Base-by-base conservation (phyloP, 2,797 vertebrate genomes). In the Parauchenoglanis ngamensis region DNA sequence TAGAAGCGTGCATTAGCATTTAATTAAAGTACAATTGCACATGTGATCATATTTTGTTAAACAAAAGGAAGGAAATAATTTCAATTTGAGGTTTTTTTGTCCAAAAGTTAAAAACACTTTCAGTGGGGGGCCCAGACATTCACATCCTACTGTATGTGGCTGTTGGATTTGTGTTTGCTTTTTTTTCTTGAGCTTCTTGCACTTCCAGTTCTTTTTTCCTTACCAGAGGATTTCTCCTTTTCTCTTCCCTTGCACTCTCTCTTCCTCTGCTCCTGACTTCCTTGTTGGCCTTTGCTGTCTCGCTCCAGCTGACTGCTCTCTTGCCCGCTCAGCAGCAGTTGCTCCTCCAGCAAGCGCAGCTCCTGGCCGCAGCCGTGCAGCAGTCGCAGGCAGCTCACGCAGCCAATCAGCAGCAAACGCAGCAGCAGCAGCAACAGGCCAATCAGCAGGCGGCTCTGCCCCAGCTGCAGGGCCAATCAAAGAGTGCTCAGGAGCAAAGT, bases 261-360 rank as follows among this genome's bases (percentile, higher is more conserved):
- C 23, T 88, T 73, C 79, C 83, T 49, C n/a, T 15, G n/a, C 52
- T 68, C 78, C 63, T 12, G 61, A 52, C 46, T 76, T 67, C 40
- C 44, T 83, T 52, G n/a, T 67, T 83, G 25, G 76, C 61, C 31
- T 57, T 76, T 35, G 44, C 81, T 76, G 35, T 84, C 67, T 75
- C 83, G 44, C 59, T 46, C 65, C 35, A 72, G 65, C 83, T 82
- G 40, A 88, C 87, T 65, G 97, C 97, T 57, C 96, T 98, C 92
- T 95, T 98, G 94, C 97, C 97, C 0, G 96, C 97, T 0, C 97
- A 97, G 95, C 97, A 98, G 94, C 97, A 98, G 94, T 87, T 98
- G 89, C 94, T 98, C 87, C 94, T 98, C 91, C 97, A 98, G 93
- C 97, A 98, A 92, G 97, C 97, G 8, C 97, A 98, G 94, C 97